A percentile compares a stretch with the other conserved stretches of the same genome.
These are phyloP conservation scores for Drosophila pseudoobscura DNA, from an alignment of 1,140 invertebrate genomes.

Conservation along the genomic window DNA sequence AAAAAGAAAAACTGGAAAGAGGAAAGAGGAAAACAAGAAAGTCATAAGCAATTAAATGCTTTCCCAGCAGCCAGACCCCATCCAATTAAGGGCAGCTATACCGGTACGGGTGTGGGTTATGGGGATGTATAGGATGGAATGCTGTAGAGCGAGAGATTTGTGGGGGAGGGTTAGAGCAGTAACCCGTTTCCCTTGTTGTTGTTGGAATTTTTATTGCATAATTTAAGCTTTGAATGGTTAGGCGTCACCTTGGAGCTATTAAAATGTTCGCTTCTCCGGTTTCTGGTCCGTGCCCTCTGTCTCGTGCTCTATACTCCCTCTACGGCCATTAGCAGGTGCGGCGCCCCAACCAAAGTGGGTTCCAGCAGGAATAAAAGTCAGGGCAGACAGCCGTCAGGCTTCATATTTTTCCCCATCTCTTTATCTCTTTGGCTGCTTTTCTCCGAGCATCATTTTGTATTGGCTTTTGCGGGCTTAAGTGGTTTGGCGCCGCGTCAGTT, in stretches of 20 bases:
- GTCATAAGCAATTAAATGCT: constrained; percentile 78
- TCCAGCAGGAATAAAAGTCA: constrained; percentile 28
- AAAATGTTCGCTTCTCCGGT: constrained; percentile 49
- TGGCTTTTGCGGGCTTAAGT: constrained; percentile 69
- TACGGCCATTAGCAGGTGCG: constrained; percentile 54
- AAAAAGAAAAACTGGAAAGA: constrained; percentile 27
- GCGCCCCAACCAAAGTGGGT: constrained; percentile 15
- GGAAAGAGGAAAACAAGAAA: constrained; percentile 50
- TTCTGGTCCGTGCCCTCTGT: neutral
- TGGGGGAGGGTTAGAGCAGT: constrained; percentile 11
- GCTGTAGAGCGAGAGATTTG: neutral
- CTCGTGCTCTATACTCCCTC: neutral
- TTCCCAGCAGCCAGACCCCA: constrained; percentile 45
- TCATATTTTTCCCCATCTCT: constrained; percentile 20
- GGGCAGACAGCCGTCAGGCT: constrained; percentile 53
- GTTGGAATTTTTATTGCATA: constrained; percentile 77
- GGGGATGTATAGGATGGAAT: neutral
- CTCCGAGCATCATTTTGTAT: constrained; percentile 46
- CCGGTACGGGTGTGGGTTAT: constrained; percentile 2
- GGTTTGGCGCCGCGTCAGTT: constrained; percentile 70
- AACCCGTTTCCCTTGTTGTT: constrained; percentile 3
- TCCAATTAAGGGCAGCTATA: constrained; percentile 56
- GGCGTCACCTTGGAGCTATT: constrained; percentile 80
- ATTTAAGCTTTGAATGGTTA: constrained; percentile 80
- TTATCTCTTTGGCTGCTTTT: neutral